Evolutionary conservation across 1,140 invertebrate genomes (phyloP).

Genomic region (Drusus annulatus): DNA sequence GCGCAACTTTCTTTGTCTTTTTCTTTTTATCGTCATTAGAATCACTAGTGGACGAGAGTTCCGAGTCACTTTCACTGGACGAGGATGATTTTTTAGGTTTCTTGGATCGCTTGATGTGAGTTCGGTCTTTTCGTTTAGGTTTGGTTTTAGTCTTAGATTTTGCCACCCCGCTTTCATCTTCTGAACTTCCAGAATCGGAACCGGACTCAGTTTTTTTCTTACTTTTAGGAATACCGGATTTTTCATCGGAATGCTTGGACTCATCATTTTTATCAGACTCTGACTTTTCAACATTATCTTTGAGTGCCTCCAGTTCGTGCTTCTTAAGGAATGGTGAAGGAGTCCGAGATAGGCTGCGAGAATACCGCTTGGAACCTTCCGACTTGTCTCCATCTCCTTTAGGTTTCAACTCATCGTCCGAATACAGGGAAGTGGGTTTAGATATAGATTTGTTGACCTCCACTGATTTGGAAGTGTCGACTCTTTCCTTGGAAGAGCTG

Average conservation of each 20-base stretch:
- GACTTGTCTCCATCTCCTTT: constrained; percentile 60
- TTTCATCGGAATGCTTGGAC: constrained; percentile 24
- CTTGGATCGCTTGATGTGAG: constrained; percentile 69
- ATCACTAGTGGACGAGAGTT: constrained; percentile 74
- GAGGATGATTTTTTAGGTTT: constrained; percentile 70
- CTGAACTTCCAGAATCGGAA: constrained; percentile 68
- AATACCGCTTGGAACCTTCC: constrained; percentile 68
- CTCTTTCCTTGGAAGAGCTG: constrained; percentile 67
- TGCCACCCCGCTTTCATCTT: constrained; percentile 64
- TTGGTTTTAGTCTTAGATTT: constrained; percentile 70
- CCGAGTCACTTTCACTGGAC: constrained; percentile 74
- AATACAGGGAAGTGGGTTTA: constrained; percentile 61
- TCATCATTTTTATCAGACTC: constrained; percentile 57
- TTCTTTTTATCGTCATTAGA: constrained; percentile 76
- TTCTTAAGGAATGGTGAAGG: constrained; percentile 86
- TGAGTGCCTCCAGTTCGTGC: constrained; percentile 76
- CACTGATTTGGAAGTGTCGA: constrained; percentile 59
- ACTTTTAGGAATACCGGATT: constrained; percentile 41
- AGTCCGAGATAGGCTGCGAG: constrained; percentile 82
- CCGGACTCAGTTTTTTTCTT: constrained; percentile 67
- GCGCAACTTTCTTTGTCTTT: constrained; percentile 72
- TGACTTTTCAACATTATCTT: constrained; percentile 65
- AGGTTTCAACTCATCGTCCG: constrained; percentile 67
- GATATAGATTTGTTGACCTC: constrained; percentile 60
- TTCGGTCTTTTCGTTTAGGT: constrained; percentile 67